Percentiles rank a stretch among this genome's conserved stretches.
These are phyloP conservation scores for Belgica antarctica DNA, from an alignment of 2,888 invertebrate genomes.

Conservation along the genomic window DNA sequence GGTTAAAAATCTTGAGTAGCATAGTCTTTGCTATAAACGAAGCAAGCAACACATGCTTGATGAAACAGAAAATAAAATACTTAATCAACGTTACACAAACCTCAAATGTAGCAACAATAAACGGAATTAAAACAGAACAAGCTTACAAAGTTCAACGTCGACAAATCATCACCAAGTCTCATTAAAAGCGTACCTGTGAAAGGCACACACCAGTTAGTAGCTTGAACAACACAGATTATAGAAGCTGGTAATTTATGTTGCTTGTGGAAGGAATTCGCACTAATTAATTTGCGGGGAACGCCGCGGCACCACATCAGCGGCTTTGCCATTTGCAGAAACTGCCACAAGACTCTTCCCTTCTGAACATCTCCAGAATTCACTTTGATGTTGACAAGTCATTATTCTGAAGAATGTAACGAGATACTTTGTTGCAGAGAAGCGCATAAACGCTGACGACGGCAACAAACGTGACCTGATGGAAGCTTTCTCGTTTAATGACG, in stretches of 20 bases:
- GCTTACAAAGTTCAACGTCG: not conserved
- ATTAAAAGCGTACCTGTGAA: not conserved
- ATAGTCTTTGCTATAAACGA: too few relatives aligned
- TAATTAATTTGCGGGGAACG: not conserved
- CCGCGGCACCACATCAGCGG: too few relatives aligned
- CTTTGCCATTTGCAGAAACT: too few relatives aligned
- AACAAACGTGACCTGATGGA: not conserved
- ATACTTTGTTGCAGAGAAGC: too few relatives aligned
- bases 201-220: not conserved
- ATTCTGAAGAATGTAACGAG: too few relatives aligned
- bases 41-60: not conserved
- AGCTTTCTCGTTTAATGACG: not conserved
- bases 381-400: too few relatives aligned
- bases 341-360: too few relatives aligned
- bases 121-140: constrained; percentile 2
- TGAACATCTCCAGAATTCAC: too few relatives aligned
- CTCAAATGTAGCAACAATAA: too few relatives aligned
- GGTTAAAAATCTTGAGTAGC: too few relatives aligned
- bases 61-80: constrained; percentile 11
- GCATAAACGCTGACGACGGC: not conserved
- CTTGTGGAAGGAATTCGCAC: not conserved
- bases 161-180: too few relatives aligned
- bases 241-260: not conserved
- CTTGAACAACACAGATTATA: not conserved
- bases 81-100: too few relatives aligned